These are phyloP conservation scores for Myotis brandtii DNA, from an alignment of 2,113 vertebrate genomes.

Conservation along the genomic window DNA sequence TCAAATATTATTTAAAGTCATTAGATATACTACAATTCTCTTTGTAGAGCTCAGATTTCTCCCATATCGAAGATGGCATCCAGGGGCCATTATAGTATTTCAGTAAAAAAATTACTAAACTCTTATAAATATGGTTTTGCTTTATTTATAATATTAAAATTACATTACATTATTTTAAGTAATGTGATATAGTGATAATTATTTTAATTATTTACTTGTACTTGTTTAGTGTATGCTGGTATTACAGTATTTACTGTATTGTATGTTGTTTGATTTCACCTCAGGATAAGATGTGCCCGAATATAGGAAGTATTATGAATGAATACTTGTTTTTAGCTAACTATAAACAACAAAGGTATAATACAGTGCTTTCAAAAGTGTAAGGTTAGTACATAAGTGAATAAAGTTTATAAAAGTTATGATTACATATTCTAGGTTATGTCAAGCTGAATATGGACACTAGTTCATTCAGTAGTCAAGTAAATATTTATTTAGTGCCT, in stretches of 20 bases:
- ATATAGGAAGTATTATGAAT: background rate
- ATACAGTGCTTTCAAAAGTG: background rate
- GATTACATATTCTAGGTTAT: background rate
- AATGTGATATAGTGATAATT: background rate
- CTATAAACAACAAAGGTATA: background rate
- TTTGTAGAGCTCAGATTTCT: slow-evolving; percentile 64
- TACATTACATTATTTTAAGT: background rate
- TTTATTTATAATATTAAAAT: background rate
- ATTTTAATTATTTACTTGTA: background rate
- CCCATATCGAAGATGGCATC: background rate
- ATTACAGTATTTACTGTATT: background rate
- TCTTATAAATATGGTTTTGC: background rate
- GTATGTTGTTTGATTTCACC: background rate
- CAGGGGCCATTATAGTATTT: slow-evolving; percentile 14
- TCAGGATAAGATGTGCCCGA: background rate
- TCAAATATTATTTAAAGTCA: slow-evolving; percentile 43
- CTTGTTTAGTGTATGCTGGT: background rate
- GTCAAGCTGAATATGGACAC: background rate
- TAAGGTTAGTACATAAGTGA: background rate
- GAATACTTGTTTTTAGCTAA: slow-evolving; percentile 7
- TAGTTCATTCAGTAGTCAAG: background rate
- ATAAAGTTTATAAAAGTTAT: background rate
- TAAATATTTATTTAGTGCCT: background rate
- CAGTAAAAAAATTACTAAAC: background rate
- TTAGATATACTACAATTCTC: slow-evolving; percentile 49